phyloP scores from a whole-genome alignment of 2,113 vertebrate genomes.

The Siphamia tubifer region DNA sequence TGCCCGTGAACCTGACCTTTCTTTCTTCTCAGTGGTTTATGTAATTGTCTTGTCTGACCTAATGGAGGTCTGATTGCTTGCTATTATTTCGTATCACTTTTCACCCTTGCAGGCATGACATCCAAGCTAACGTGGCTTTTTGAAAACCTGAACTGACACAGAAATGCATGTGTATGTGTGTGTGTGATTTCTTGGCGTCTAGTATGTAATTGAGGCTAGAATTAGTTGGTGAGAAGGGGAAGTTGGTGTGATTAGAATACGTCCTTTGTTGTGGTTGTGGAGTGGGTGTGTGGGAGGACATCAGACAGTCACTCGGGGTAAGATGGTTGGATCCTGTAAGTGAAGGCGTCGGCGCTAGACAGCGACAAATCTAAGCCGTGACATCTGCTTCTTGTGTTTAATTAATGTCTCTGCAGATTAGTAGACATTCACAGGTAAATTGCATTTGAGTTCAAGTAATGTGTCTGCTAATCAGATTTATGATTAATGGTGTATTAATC shows the following conservation, averaged over 20 bases:
- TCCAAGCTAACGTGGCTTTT: constrained; percentile 27
- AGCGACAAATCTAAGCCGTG: not conserved
- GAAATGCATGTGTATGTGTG: not conserved
- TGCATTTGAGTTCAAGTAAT: not conserved
- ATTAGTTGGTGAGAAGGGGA: constrained; percentile 44
- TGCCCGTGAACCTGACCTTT: not conserved
- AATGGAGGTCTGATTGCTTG: constrained; percentile 8
- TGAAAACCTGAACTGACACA: constrained; percentile 23
- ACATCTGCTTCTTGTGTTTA: constrained; percentile 15
- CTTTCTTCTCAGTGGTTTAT: constrained; percentile 1
- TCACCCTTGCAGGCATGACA: constrained; percentile 33
- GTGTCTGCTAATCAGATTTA: not conserved
- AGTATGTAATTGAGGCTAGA: constrained; percentile 2
- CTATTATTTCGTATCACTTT: constrained; percentile 24
- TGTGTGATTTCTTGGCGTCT: constrained; percentile 7
- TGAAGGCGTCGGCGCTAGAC: constrained; percentile 31
- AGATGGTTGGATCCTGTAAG: constrained; percentile 15
- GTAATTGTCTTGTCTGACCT: not conserved
- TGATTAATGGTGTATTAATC: not conserved
- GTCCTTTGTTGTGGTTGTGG: constrained; percentile 60
- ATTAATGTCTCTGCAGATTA: not conserved
- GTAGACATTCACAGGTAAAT: not conserved
- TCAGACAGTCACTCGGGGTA: constrained; percentile 41
- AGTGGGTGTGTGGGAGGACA: constrained; percentile 58
- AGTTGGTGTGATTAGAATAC: constrained; percentile 45